Evolutionary conservation across 2,113 vertebrate genomes (phyloP), one percentile per base, ranked within the genome.

Genomic region (Istiophorus platypterus): DNA sequence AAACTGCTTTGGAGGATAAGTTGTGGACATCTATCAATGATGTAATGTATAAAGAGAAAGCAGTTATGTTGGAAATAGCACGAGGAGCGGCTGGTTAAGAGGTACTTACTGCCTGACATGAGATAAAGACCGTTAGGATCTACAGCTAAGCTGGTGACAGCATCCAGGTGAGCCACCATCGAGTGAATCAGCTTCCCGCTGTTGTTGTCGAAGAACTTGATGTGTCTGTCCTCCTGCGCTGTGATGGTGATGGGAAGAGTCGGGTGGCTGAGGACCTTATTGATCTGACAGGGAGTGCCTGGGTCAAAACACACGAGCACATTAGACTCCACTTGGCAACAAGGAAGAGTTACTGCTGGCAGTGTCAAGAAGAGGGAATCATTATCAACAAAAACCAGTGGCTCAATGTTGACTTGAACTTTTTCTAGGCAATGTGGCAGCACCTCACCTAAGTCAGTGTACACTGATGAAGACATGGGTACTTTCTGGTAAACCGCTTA

Each of bases 61-160:
- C 29, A 11, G 26, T 13, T 52, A 8, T 65, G 26, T 20, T 37
- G 41, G 18, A 34, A 8, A 17, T n/a, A 49, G 22, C 11, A 14
- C 42, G 41, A 15, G n/a, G 18, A 22, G 62, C 24, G 18, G 18
- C 3, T 8, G 68, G 8, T 20, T 57, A 14, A 18, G 14, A 57
- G 67, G 45, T 94, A 99, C 98, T 99, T 95, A 99, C 98, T 99
- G 88, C 98, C 98, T 84, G 98, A 99, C 98, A 99, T 99, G 94
- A 99, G 96, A 90, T 99, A 99, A 54, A 99, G 96, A 92, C 98
- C 98, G 66, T 99, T 99, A 2, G 98, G 98, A 92, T 99, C 98
- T 86, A 99, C 98, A 31, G 98, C 98, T 93, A 99, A 96, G 90
- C 98, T 98, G 84, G 98, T 99, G 91, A 99, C 98, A 0, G 98